A percentile compares a stretch with the other conserved stretches of the same genome.
phyloP scores from a whole-genome alignment of 2,797 vertebrate genomes.

The Taeniopygia guttata region DNA sequence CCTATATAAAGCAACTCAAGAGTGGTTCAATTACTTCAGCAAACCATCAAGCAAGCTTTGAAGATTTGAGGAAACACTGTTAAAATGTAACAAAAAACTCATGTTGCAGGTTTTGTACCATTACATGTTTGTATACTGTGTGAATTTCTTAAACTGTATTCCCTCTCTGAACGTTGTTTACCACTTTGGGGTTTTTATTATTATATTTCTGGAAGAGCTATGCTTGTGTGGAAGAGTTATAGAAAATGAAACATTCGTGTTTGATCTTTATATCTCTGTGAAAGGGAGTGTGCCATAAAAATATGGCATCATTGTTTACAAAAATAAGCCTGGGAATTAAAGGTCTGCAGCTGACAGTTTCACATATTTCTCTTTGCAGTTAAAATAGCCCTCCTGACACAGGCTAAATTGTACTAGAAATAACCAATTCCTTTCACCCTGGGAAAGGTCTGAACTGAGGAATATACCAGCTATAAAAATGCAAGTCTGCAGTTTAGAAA shows the following conservation, averaged over 20 bases:
- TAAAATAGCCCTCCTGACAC: conserved; percentile 43
- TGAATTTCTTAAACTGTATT: conserved; percentile 66
- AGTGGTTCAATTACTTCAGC: conserved; percentile 85
- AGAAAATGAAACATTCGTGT: conserved; percentile 37
- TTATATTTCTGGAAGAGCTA: conserved; percentile 17
- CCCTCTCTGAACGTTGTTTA: conserved; percentile 61
- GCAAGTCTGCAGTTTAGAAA: conserved; percentile 4
- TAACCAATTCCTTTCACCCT: conserved; percentile 19
- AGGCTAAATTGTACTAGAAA: conserved; percentile 40
- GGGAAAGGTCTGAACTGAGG: conserved; percentile 4
- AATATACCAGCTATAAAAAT: background rate
- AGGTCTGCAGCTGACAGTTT: conserved; percentile 28
- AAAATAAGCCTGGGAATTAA: conserved; percentile 57
- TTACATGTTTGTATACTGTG: conserved; percentile 73
- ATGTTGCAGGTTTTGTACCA: conserved; percentile 75
- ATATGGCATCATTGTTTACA: conserved; percentile 53
- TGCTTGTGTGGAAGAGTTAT: conserved; percentile 48
- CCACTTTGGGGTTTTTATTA: conserved; percentile 36
- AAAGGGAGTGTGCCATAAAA: background rate
- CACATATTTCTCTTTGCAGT: conserved; percentile 37
- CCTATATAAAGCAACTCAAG: conserved; percentile 84
- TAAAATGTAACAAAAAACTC: conserved; percentile 77
- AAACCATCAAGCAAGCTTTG: conserved; percentile 83
- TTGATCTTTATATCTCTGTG: conserved; percentile 34
- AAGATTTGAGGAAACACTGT: conserved; percentile 80